Base-by-base conservation (phyloP, 2,888 invertebrate genomes). In the Druceiella hillmani region DNA sequence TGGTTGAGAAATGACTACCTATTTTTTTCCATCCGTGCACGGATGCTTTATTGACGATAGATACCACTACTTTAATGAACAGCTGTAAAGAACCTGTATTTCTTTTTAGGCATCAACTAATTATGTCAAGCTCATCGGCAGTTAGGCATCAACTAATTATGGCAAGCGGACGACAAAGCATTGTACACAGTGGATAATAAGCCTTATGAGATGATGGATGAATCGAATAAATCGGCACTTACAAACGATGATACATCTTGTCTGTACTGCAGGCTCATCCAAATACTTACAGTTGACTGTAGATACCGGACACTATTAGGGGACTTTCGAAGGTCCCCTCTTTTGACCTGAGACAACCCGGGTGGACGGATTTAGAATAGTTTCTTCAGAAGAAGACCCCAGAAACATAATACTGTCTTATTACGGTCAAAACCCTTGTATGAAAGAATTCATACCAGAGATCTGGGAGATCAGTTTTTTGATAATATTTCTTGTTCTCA, bases 391-490 rank as follows among this genome's bases (percentile, higher is more conserved):
- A n/a, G n/a, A n/a, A n/a, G n/a, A n/a, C n/a, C n/a, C n/a, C n/a
- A n/a, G n/a, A n/a, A n/a, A n/a, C n/a, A n/a, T n/a, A n/a, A 52
- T 59, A 9, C 52, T 79, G 14, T 48, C 61, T n/a, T 64, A 79
- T 40, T 67, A 64, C 46, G 75, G 79, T 3, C 62, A 59, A 41
- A 52, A 62, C 33, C 69, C 69, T 2, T 79, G 79, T 51, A 47
- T 72, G 35, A 57, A 54, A 36, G 55, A 58, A 28, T 47, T 70
- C 53, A 0, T 62, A 64, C 7, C 62, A 62, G 4, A 60, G 81
- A 22, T 82, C 82, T 0, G 62, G 73, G 0, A 83, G 83, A 3
- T 77, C 83, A 1, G 73, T 78, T 0, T 61, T 85, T 59, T 81
- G 10, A 76, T 83, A 26, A 61, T 83, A 41, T 75, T 83, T 49